Conservation (phyloP, 2,113 vertebrate species). For the Mesoclemmys tuberculata region DNA sequence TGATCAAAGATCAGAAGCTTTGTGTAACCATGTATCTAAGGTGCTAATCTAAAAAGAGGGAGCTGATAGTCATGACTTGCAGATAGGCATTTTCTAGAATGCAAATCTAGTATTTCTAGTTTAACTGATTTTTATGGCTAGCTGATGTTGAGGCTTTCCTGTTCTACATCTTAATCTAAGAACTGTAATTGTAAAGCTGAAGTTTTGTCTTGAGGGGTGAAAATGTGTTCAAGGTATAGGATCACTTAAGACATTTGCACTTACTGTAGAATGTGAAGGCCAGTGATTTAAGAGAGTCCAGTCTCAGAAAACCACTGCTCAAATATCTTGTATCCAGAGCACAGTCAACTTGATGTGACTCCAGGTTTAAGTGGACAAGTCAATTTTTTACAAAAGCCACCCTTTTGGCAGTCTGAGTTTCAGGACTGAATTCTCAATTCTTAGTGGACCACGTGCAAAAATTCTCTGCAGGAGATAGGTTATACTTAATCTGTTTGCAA, state of each 20-base stretch:
- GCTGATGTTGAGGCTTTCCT: neutral
- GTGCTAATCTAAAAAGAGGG: neutral
- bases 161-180: neutral
- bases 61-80: neutral
- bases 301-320: neutral
- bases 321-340: neutral
- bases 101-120: neutral
- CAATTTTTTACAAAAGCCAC: neutral
- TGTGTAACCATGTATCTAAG: neutral
- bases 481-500: neutral
- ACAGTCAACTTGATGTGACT: neutral
- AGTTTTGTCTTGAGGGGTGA: neutral
- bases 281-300: neutral
- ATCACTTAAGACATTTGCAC: neutral
- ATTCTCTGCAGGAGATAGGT: neutral
- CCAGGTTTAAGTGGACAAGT: neutral
- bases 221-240: neutral
- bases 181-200: neutral
- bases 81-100: neutral
- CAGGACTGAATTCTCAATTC: neutral
- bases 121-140: neutral
- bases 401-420: neutral
- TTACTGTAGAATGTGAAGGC: neutral
- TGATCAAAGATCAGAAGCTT: neutral
- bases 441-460: neutral